A percentile compares a stretch with the other conserved stretches of the same genome.
Conservation (phyloP, 2,797 vertebrate genomes). For the Bradypodion pumilum region DNA sequence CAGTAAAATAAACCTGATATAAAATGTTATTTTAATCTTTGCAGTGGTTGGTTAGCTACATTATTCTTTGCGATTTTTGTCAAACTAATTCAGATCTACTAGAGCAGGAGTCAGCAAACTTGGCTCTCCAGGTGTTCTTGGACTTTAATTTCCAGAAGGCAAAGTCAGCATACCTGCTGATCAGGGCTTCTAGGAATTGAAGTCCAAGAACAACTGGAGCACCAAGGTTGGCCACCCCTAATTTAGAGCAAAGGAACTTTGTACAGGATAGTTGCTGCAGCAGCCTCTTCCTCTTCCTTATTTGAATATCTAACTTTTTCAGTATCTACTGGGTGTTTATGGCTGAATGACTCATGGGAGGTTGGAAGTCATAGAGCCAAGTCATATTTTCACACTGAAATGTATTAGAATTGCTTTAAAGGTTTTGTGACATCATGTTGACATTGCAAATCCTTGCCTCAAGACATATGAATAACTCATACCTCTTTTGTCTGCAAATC, state of each 20-base stretch:
- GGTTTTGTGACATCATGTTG: background rate
- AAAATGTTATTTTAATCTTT: background rate
- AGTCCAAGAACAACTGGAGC: too few species aligned
- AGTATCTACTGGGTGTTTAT: background rate
- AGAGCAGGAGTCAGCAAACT: too few species aligned
- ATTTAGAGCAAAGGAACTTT: too few species aligned
- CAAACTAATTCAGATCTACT: background rate
- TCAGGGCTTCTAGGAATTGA: too few species aligned
- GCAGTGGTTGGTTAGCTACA: background rate
- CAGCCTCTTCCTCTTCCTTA: too few species aligned
- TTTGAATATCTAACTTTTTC: background rate
- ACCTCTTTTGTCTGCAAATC: background rate
- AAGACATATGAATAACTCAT: background rate
- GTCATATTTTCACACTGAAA: background rate
- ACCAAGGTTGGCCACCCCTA: too few species aligned
- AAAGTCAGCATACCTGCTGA: too few species aligned
- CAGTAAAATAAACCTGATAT: background rate
- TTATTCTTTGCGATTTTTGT: background rate
- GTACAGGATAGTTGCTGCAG: too few species aligned
- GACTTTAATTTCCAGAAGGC: too few species aligned
- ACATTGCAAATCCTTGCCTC: background rate
- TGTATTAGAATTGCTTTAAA: background rate
- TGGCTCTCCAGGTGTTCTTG: too few species aligned
- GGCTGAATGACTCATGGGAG: constrained; percentile 4
- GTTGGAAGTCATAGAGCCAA: background rate